Percentiles rank a stretch among this genome's conserved stretches.
phyloP scores from a whole-genome alignment of 2,113 vertebrate genomes.

The Hylia prasina region DNA sequence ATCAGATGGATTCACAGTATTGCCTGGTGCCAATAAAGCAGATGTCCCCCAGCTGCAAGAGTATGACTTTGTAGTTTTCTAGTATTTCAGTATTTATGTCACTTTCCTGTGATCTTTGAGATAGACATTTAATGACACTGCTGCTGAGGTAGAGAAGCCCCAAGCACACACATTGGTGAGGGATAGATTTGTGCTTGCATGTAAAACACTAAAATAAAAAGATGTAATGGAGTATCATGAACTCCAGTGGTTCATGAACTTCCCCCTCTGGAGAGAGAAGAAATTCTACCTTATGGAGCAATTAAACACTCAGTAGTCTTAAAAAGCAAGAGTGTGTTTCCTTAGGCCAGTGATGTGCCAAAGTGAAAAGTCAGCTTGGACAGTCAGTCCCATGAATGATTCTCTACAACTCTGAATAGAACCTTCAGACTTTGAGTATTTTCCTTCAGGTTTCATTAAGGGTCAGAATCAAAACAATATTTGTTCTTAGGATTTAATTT shows the following conservation, averaged over 20 bases:
- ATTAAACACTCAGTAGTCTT: background rate
- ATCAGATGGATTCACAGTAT: background rate
- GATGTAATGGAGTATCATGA: background rate
- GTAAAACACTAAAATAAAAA: background rate
- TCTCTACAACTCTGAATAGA: background rate
- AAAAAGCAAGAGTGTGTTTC: background rate
- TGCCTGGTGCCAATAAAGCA: background rate
- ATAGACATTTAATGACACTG: background rate
- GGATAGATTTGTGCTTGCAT: background rate
- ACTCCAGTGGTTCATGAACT: background rate
- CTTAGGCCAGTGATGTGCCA: background rate
- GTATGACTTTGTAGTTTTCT: background rate
- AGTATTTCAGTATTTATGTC: background rate
- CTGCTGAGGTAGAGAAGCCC: background rate
- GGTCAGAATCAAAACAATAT: background rate
- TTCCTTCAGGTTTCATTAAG: background rate
- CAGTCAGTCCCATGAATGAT: background rate
- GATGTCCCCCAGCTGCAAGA: rapidly evolving
- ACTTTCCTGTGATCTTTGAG: background rate
- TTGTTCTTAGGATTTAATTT: background rate
- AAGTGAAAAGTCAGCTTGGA: background rate
- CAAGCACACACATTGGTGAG: background rate
- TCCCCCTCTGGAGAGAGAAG: background rate
- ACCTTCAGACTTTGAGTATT: background rate
- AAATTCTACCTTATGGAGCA: background rate